Evolutionary conservation across 1,140 invertebrate genomes (phyloP).

Genomic region (Sesamia nonagrioides): DNA sequence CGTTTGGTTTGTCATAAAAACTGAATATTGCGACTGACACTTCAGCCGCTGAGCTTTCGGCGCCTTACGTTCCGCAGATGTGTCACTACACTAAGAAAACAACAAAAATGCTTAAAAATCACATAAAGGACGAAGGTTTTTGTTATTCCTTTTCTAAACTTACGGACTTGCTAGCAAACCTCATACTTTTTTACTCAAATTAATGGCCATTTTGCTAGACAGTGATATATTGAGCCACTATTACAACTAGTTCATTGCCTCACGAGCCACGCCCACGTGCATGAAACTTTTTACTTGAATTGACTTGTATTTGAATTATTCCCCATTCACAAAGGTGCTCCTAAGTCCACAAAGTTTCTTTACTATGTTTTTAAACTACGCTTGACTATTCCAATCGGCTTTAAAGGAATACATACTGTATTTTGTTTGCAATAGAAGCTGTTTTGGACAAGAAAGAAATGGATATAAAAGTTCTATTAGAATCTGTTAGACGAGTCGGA

Average conservation of each 20-base stretch:
- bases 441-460: background rate
- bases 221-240: slow-evolving; percentile 4
- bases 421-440: background rate
- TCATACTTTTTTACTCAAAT: background rate
- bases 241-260: background rate
- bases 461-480: background rate
- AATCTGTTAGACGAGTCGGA: background rate
- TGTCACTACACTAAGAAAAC: background rate
- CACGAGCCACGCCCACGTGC: background rate
- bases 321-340: slow-evolving; percentile 22
- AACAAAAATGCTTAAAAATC: too few relatives aligned
- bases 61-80: too few relatives aligned
- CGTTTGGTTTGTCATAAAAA: too few relatives aligned
- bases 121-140: too few relatives aligned
- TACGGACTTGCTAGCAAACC: background rate
- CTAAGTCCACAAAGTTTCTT: slow-evolving; percentile 32
- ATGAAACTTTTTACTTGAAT: slow-evolving; percentile 21
- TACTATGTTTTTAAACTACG: slow-evolving; percentile 6
- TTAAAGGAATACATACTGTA: background rate
- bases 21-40: too few relatives aligned
- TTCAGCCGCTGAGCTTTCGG: too few relatives aligned
- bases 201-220: background rate
- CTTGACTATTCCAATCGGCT: background rate
- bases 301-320: slow-evolving; percentile 36
- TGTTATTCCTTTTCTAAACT: too few relatives aligned